Evolutionary conservation across 2,888 invertebrate species (phyloP).

Genomic region (Fabriciana adippe): DNA sequence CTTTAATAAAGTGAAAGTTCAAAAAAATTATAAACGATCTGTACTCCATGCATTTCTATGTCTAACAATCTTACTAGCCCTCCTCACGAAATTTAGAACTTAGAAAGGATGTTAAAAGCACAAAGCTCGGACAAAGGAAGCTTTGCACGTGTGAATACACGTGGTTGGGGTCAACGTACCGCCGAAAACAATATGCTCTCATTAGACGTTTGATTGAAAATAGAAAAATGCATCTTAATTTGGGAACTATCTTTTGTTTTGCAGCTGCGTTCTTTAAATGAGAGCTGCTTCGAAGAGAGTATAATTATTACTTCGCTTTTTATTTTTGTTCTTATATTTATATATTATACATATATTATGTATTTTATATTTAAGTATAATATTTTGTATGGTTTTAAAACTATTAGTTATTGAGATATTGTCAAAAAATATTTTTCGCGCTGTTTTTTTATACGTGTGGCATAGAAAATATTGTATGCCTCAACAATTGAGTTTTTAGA

Average conservation of each 20-base stretch:
- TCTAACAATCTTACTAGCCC: slow-evolving; percentile 52
- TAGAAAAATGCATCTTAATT: slow-evolving; percentile 45
- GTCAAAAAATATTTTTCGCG: no score
- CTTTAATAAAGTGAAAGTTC: no score
- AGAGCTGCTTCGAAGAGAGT: slow-evolving; percentile 3
- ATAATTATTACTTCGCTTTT: neutral
- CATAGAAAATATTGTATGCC: no score
- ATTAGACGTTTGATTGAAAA: slow-evolving; percentile 52
- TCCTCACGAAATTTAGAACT: slow-evolving; percentile 65
- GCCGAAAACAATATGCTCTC: slow-evolving; percentile 64
- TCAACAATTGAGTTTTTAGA: no score
- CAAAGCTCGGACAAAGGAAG: slow-evolving; percentile 66
- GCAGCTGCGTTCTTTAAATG: slow-evolving; percentile 59
- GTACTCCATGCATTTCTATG: slow-evolving; percentile 45
- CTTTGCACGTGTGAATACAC: slow-evolving; percentile 71
- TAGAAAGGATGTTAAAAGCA: slow-evolving; percentile 63
- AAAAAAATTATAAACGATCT: neutral
- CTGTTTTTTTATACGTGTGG: no score
- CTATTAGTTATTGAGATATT: no score
- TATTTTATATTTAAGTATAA: no score
- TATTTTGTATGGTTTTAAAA: no score
- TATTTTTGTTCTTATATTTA: neutral
- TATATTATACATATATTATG: no score
- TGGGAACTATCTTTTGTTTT: slow-evolving; percentile 56
- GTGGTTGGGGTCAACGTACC: slow-evolving; percentile 68